Conservation (phyloP, 2,888 invertebrate species). For the Tineola bisselliella region DNA sequence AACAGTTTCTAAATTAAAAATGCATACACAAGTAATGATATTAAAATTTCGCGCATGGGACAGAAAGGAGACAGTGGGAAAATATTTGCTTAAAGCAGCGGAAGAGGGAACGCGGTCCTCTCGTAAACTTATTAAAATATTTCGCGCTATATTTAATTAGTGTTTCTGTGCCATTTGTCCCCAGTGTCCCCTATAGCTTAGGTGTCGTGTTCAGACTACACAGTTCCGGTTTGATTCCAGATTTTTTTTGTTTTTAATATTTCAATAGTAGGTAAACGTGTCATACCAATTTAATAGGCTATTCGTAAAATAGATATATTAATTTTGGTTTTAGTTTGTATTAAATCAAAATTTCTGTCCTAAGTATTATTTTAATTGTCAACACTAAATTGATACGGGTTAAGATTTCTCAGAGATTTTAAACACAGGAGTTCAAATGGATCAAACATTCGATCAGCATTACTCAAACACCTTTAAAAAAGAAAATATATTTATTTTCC, state of each 20-base stretch:
- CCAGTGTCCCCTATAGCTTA: slow-evolving; percentile 31
- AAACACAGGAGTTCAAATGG: no score
- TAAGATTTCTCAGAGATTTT: no score
- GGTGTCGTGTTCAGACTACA: not conserved
- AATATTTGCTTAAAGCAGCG: slow-evolving; percentile 58
- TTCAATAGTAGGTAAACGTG: no score
- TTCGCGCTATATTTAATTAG: slow-evolving; percentile 64
- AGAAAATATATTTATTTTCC: not conserved
- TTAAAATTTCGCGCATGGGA: slow-evolving; percentile 59
- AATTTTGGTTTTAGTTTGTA: no score
- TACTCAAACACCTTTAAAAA: not conserved
- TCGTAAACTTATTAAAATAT: slow-evolving; percentile 67
- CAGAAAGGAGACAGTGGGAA: slow-evolving; percentile 26
- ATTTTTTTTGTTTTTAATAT: not conserved
- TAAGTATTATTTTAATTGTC: no score
- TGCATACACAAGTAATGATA: slow-evolving; percentile 49
- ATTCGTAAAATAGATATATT: no score
- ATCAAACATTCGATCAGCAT: no score
- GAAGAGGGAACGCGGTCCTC: slow-evolving; percentile 25
- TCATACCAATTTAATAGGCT: no score
- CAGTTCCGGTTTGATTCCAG: not conserved
- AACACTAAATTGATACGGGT: no score
- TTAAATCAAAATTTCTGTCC: no score
- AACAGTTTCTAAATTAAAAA: slow-evolving; percentile 11
- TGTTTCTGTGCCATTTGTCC: slow-evolving; percentile 52